phyloP scores from a whole-genome alignment of 2,888 invertebrate species.

The Meteorus colon region DNA sequence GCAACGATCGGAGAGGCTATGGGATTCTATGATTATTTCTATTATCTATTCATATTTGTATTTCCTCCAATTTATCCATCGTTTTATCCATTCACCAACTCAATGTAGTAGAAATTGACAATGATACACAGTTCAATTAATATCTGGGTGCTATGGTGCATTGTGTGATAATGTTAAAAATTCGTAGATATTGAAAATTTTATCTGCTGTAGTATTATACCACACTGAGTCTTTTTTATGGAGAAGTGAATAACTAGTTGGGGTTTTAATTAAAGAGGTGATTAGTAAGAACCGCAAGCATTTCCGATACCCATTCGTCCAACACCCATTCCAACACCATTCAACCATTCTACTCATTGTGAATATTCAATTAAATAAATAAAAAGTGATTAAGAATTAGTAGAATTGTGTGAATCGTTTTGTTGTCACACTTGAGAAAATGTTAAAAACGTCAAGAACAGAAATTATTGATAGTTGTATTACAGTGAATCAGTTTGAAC shows the following conservation, averaged over 20 bases:
- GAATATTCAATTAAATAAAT: slow-evolving; percentile 34
- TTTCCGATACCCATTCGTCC: slow-evolving; percentile 46
- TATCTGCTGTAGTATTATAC: slow-evolving; percentile 3
- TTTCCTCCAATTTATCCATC: neutral
- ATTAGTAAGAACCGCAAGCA: slow-evolving; percentile 37
- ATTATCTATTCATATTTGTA: neutral
- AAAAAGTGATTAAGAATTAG: slow-evolving; percentile 47
- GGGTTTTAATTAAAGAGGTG: slow-evolving; percentile 24
- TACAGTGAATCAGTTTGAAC: neutral
- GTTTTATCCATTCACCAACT: slow-evolving; percentile 46
- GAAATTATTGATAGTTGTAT: neutral
- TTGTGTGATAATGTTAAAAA: slow-evolving; percentile 20
- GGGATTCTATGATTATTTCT: slow-evolving; percentile 40
- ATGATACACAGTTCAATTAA: slow-evolving; percentile 20
- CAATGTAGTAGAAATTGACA: slow-evolving; percentile 59
- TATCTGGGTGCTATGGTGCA: slow-evolving; percentile 23
- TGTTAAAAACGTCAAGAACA: neutral
- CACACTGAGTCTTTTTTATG: slow-evolving; percentile 22
- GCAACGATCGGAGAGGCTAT: slow-evolving; percentile 52
- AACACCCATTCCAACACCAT: slow-evolving; percentile 57
- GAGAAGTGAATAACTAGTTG: neutral
- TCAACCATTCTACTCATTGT: slow-evolving; percentile 61
- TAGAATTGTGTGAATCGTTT: neutral
- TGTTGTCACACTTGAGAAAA: neutral
- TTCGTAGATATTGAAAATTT: neutral